Percentiles rank a stretch among this genome's conserved stretches.
Conservation (phyloP, 2,797 vertebrate genomes). For the Gouania willdenowi region DNA sequence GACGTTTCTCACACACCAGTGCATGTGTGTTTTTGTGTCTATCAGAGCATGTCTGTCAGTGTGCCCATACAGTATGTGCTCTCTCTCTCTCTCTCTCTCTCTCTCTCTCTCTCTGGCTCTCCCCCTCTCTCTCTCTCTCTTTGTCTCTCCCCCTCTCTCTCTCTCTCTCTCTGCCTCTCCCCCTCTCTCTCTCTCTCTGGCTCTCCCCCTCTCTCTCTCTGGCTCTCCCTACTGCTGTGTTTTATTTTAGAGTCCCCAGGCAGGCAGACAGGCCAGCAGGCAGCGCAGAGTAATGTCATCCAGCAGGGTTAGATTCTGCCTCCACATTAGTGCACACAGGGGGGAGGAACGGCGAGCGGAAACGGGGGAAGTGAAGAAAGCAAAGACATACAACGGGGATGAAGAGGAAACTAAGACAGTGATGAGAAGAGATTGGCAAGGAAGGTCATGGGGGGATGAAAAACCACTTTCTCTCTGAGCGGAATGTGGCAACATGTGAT, state of each 20-base stretch:
- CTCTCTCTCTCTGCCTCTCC: conserved; percentile 46
- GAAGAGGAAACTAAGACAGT: conserved; percentile 1
- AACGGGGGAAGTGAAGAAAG: conserved; percentile 13
- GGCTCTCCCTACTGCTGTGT: conserved; percentile 56
- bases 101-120: conserved; percentile 42
- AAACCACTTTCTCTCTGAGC: too few species aligned
- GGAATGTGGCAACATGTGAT: too few species aligned
- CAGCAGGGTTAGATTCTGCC: conserved; percentile 64
- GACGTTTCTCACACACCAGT: conserved; percentile 22
- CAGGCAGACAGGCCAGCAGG: conserved; percentile 64
- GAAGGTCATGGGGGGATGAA: too few species aligned
- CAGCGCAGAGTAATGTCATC: conserved; percentile 66
- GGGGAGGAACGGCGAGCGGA: conserved; percentile 12
- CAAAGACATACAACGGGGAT: conserved; percentile 14
- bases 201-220: conserved; percentile 35
- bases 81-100: conserved; percentile 39
- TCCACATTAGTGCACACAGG: conserved; percentile 47
- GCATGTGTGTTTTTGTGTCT: conserved; percentile 13
- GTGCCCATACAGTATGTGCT: conserved; percentile 57
- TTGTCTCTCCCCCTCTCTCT: conserved; percentile 42
- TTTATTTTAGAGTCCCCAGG: conserved; percentile 68
- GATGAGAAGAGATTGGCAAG: too few species aligned
- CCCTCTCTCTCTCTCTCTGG: conserved; percentile 47
- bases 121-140: conserved; percentile 46
- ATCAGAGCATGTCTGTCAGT: conserved; percentile 61